These are phyloP conservation scores for Gallinago media DNA, from an alignment of 2,113 vertebrate genomes.

Conservation along the genomic window DNA sequence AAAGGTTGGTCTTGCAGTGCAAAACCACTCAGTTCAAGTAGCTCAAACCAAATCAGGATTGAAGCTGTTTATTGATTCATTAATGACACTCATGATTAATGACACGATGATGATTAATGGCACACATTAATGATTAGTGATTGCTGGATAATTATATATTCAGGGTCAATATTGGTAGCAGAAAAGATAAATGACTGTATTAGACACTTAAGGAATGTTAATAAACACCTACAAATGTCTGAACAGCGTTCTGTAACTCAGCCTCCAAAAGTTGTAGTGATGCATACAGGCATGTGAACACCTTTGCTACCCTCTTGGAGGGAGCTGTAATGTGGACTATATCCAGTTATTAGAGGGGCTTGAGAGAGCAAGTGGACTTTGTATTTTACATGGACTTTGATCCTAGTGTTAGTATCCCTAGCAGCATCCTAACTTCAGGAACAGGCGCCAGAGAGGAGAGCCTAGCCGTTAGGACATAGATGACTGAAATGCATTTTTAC, in stretches of 20 bases:
- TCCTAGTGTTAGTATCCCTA: background rate
- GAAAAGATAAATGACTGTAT: background rate
- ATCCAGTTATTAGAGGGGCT: background rate
- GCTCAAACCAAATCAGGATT: background rate
- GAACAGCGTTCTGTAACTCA: background rate
- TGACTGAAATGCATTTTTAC: background rate
- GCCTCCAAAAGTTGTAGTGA: background rate
- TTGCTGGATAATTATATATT: background rate
- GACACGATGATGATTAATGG: background rate
- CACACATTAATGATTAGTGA: background rate
- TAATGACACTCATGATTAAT: background rate
- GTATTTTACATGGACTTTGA: background rate
- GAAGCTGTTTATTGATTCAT: background rate
- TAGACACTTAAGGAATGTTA: background rate
- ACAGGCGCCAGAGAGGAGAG: background rate
- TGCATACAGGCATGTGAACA: background rate
- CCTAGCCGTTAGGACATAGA: background rate
- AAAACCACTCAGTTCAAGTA: background rate
- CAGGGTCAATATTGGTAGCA: background rate
- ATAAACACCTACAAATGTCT: background rate
- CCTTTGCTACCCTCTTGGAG: background rate
- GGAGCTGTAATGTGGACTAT: background rate
- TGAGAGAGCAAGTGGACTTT: background rate
- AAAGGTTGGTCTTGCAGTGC: background rate
- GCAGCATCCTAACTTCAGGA: background rate